phyloP scores from a whole-genome alignment of 2,888 invertebrate genomes.

The Eurytoma californica region DNA sequence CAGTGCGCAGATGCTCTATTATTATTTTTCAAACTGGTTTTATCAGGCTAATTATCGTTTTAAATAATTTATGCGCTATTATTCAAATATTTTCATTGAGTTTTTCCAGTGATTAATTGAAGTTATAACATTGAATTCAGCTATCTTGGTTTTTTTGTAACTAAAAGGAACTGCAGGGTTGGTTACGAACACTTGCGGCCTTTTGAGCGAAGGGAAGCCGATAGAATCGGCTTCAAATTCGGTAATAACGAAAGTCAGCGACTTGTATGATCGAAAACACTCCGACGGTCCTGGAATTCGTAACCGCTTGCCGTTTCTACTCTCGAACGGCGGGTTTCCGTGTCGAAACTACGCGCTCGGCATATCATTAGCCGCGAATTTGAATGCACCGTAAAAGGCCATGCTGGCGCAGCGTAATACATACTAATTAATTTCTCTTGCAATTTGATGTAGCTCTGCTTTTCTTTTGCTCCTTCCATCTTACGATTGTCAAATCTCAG shows the following conservation, averaged over 20 bases:
- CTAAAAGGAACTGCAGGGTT: background rate
- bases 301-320: slow-evolving; percentile 19
- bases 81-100: no score
- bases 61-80: no score
- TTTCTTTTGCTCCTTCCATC: background rate
- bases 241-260: slow-evolving; percentile 71
- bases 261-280: slow-evolving; percentile 71
- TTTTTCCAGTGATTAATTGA: background rate
- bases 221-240: slow-evolving; percentile 66
- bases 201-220: slow-evolving; percentile 12
- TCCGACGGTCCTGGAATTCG: slow-evolving; percentile 41
- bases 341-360: slow-evolving; percentile 53
- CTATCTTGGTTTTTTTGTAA: background rate
- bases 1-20: background rate
- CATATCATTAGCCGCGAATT: slow-evolving; percentile 55
- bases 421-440: slow-evolving; percentile 55
- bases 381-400: slow-evolving; percentile 54
- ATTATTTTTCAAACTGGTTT: background rate
- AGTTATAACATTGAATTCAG: background rate
- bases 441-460: slow-evolving; percentile 32
- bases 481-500: slow-evolving; percentile 41
- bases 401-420: slow-evolving; percentile 51
- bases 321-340: slow-evolving; percentile 22
- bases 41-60: no score
- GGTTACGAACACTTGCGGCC: slow-evolving; percentile 16